Conservation (phyloP, 92 coral and sea anemone genomes). For the Phenganax subtilis region DNA sequence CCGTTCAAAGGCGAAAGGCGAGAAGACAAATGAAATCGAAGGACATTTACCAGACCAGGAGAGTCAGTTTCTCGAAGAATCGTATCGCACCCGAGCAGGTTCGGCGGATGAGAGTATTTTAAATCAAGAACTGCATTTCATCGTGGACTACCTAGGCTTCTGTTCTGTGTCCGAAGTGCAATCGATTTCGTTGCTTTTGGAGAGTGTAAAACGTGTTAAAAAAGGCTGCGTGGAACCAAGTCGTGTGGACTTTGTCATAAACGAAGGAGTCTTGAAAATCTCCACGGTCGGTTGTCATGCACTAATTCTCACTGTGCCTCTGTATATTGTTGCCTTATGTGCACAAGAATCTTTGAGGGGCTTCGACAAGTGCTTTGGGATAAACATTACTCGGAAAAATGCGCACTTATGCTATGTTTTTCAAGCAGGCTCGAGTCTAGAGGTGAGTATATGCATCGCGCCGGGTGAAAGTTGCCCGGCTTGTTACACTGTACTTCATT, state of each 20-base stretch:
- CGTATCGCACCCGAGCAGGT: conserved; percentile 21
- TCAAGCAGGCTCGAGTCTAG: conserved; percentile 90
- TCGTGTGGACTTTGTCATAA: conserved; percentile 81
- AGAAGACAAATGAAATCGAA: background rate
- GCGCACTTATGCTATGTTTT: conserved; percentile 94
- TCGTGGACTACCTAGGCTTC: conserved; percentile 91
- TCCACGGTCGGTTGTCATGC: conserved; percentile 73
- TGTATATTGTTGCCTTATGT: conserved; percentile 93
- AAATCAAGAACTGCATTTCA: conserved; percentile 69
- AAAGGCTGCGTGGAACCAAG: conserved; percentile 71
- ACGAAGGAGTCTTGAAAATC: conserved; percentile 86
- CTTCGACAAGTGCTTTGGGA: conserved; percentile 79
- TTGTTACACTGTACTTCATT: background rate
- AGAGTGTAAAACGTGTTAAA: conserved; percentile 85
- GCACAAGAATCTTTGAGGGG: conserved; percentile 93
- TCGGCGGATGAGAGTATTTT: conserved; percentile 11
- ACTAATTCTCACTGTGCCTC: conserved; percentile 81
- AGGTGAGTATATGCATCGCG: conserved; percentile 60
- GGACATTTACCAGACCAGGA: conserved; percentile 1
- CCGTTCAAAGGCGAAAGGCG: background rate
- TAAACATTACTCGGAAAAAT: conserved; percentile 83
- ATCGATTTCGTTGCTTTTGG: conserved; percentile 79
- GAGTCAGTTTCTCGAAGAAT: conserved; percentile 5
- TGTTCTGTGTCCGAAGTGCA: conserved; percentile 88
- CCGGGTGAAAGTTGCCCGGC: background rate